Evolutionary conservation across 2,888 invertebrate genomes (phyloP), one percentile per base, ranked within the genome.

Genomic region (Nudaria mundana): DNA sequence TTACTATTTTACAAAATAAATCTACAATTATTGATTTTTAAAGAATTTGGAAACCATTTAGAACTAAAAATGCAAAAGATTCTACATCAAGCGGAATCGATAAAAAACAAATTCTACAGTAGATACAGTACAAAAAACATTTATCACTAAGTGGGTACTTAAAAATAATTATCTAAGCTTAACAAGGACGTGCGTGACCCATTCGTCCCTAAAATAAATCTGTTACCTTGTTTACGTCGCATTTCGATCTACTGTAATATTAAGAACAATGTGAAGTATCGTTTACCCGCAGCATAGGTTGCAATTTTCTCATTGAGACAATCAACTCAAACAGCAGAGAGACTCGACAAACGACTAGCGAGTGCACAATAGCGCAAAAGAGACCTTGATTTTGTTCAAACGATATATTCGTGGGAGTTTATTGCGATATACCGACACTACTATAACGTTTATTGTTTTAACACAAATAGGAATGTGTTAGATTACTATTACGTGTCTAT

Each of bases 301-400:
- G 66, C 69, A 75, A 75, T 75, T 67, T 71, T 75, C 64, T 69
- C 66, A 75, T 75, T 75, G 69, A 66, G 56, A 47, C 73, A 75
- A 75, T 75, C 69, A 70, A 58, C 39, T 15, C 24, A 33, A 10
- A 15, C 15, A 24, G 15, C 24, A 33, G 13, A 12, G 22, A 31
- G 22, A 8, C n/a, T n/a, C n/a, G 31, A 14, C 24, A 11, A 20
- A 2, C 33, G n/a, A 16, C 23, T 37, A 30, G 37, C 20, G 16
- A 23, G 24, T 30, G 23, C 32, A 31, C 25, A 18, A n/a, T 37
- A 37, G 16, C 14, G 28, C 38, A 28, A 24, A 30, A 12, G 14
- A 15, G 38, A 37, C 38, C 38, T 38, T 38, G 32, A 23, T 38
- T 30, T 32, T 32, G 28, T n/a, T 15, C 12, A 18, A n/a, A n/a